Evolutionary conservation across 2,797 vertebrate genomes (phyloP), one percentile per base, ranked within the genome.

Genomic region (Anabacerthia variegaticeps): DNA sequence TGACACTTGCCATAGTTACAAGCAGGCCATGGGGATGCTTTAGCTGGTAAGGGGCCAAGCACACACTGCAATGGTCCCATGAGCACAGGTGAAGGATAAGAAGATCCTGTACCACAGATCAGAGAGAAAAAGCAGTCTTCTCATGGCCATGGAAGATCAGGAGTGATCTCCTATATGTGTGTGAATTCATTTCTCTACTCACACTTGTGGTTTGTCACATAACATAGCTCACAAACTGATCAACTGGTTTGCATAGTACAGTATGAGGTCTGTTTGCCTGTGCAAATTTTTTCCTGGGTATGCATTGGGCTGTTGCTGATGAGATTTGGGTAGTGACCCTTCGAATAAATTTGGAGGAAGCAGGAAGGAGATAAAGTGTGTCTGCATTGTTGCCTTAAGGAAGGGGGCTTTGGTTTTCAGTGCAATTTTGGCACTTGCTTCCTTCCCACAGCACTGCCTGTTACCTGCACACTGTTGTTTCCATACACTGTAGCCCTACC

Each of bases 401-500:
- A 39, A 39, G 39, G 39, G 39, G 39, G 12, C 51, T 89, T 62
- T 68, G 72, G 44, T 75, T 94, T 87, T 78, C 69, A 65, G 46
- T 52, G 44, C 0, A 0, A 49, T 96, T 95, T 82, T 89, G 82
- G 76, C 83, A 78, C 66, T 78, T 69, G 56, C 6, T 56, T 67
- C 71, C 48, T 93, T 83, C 43, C 34, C 85, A n/a, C 74, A 92
- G 69, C 73, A 58, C n/a, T 1, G 12, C 52, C 61, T 37, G 63
- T 24, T 82, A 95, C 80, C 66, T 91, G 74, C 7, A 7, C 6
- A 0, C 72, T 65, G 3, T 4, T 34, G 34, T 23, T 92, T 77
- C 65, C 71, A 43, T 5, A 66, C 46, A 69, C 68, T 72, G 10
- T 14, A 69, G 65, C 28, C 0, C 0, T n/a, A 32, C 46, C 1